Evolutionary conservation across 2,888 invertebrate species (phyloP).

Genomic region (Mamestra brassicae): DNA sequence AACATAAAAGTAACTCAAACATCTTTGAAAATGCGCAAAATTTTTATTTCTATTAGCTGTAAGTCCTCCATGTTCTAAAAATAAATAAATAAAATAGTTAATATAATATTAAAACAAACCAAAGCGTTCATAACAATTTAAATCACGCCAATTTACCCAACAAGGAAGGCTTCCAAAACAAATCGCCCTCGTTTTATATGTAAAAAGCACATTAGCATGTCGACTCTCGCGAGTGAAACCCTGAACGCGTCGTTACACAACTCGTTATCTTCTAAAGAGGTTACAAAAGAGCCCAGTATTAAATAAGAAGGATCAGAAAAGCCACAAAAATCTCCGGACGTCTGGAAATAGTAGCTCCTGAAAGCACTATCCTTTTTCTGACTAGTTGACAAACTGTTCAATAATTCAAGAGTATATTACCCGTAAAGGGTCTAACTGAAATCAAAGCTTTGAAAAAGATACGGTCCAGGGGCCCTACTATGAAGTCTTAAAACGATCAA

Average conservation of each 20-base stretch:
- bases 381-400: slow-evolving; percentile 10
- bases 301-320: slow-evolving; percentile 6
- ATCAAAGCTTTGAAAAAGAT: slow-evolving; percentile 18
- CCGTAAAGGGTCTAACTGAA: slow-evolving; percentile 3
- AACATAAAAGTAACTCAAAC: too few species aligned
- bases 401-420: neutral
- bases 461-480: too few species aligned
- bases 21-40: too few species aligned
- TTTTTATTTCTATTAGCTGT: too few species aligned
- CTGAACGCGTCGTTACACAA: slow-evolving; percentile 49
- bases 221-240: slow-evolving; percentile 38
- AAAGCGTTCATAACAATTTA: neutral
- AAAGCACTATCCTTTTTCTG: neutral
- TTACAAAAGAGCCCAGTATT: slow-evolving; percentile 10
- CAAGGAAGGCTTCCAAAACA: slow-evolving; percentile 8
- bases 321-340: neutral
- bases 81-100: too few species aligned
- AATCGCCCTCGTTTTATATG: slow-evolving; percentile 19
- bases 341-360: neutral
- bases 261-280: slow-evolving; percentile 46
- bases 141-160: slow-evolving; percentile 17
- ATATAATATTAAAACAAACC: neutral
- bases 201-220: slow-evolving; percentile 49
- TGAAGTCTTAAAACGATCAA: too few species aligned
- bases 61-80: too few species aligned